Conservation (phyloP, 53 echinoderm and acorn worm species). For the Holothuria leucospilota region DNA sequence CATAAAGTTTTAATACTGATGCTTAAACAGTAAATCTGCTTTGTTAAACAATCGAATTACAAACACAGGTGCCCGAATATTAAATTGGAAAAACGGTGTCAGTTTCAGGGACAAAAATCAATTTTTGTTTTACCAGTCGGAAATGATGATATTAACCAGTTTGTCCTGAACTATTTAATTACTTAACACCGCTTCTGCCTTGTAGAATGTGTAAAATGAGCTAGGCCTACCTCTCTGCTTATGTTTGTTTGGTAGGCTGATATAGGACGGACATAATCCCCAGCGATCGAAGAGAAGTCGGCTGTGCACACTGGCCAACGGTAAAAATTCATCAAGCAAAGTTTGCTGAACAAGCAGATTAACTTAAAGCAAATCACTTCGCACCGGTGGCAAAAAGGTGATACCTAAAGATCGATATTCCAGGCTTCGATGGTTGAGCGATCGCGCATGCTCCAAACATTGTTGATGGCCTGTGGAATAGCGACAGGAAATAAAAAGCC, state of each 20-base stretch:
- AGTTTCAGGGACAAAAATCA: conserved; percentile 28
- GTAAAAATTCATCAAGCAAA: background rate
- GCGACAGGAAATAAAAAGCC: too few species aligned
- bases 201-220: background rate
- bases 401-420: too few species aligned
- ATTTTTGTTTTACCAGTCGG: conserved; percentile 17
- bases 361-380: conserved; percentile 3
- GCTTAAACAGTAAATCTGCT: background rate
- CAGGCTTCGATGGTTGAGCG: too few species aligned
- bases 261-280: background rate
- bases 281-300: background rate
- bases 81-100: conserved; percentile 29
- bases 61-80: conserved; percentile 23
- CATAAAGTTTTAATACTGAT: too few species aligned
- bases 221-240: background rate
- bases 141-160: conserved; percentile 21
- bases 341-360: conserved; percentile 22
- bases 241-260: conserved; percentile 6
- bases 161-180: conserved; percentile 20
- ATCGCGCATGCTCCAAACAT: too few species aligned
- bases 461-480: too few species aligned
- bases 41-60: conserved; percentile 37
- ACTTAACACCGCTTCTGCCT: conserved; percentile 16
- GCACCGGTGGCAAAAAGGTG: background rate
- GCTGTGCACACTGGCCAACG: conserved; percentile 15